Base-by-base conservation (phyloP, 2,797 vertebrate species). In the Margarornis squamiger region DNA sequence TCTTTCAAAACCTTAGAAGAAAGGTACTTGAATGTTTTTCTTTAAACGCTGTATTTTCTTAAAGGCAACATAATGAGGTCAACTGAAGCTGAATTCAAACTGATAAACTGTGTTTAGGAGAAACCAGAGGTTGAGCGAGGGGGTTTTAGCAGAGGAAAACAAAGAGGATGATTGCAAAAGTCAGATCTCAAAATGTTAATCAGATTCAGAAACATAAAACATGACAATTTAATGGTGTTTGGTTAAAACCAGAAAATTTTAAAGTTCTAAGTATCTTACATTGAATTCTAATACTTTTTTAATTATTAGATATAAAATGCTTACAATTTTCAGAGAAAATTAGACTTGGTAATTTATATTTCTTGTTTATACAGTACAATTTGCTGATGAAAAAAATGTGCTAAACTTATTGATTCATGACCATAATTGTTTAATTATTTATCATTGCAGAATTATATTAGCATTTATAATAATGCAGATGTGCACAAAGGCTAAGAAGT, bases 381-480 rank as follows among this genome's bases (percentile, higher is more conserved):
- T 99, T 99, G 98, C 99, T 99, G 99, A 99, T 99, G 99, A 99
- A 99, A 98, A 99, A 99, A 99, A 90, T 99, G 98, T 99, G 99
- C 98, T 99, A 98, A 99, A 99, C 99, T 99, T 99, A 99, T 99
- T 99, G 99, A 99, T 99, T 99, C 99, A 99, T 99, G 99, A 99
- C 99, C 98, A 98, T 99, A 99, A 99, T 99, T 99, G 99, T 99
- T 99, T 99, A 99, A 99, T 99, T 99, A 99, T 99, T 99, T 99
- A 99, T 99, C 99, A 98, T 98, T 98, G 99, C 99, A 98, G 99
- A 98, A 98, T 98, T 99, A 98, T 98, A 99, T 99, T 99, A 99
- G 99, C 99, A 99, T 99, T 99, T 99, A 99, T 99, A 99, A 99
- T 99, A 98, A 98, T 98, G 98, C 98, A 99, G 98, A 98, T 98